Evolutionary conservation across 2,888 invertebrate genomes (phyloP).

Genomic region (Caenorhabditis imperialis): DNA sequence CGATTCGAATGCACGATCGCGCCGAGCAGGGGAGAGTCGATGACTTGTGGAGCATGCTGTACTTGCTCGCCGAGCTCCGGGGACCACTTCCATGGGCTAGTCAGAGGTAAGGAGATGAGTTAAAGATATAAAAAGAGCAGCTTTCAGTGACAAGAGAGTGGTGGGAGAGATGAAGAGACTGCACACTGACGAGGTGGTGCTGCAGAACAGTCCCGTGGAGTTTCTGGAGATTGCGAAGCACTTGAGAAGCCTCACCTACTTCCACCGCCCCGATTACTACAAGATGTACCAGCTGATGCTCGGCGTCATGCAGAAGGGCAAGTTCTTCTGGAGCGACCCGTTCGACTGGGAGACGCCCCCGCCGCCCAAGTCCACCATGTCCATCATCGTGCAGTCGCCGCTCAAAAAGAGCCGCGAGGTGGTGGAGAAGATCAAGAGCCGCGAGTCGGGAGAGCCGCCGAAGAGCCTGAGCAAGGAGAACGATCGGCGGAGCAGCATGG

Average conservation of each 20-base stretch:
- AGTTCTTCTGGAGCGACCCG: conserved; percentile 54
- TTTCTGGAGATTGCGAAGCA: conserved; percentile 63
- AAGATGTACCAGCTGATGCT: conserved; percentile 54
- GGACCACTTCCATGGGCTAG: conserved; percentile 67
- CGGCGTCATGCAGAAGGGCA: conserved; percentile 60
- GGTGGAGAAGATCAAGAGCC: conserved; percentile 15
- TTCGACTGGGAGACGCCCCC: conserved; percentile 47
- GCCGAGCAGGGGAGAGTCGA: conserved; percentile 72
- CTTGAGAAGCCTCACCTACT: conserved; percentile 62
- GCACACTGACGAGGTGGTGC: conserved; percentile 60
- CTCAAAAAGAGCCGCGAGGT: conserved; percentile 17
- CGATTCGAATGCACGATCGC: conserved; percentile 63
- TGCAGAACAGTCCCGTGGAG: conserved; percentile 64
- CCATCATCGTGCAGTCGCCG: conserved; percentile 18
- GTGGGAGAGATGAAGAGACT: conserved; percentile 61
- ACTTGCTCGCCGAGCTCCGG: conserved; percentile 69
- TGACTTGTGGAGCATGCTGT: conserved; percentile 71
- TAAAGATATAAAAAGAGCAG: no score
- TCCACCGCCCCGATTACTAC: conserved; percentile 63
- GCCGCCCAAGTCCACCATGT: conserved; percentile 1
- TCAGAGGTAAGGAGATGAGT: conserved; percentile 29
- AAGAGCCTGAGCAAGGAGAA: conserved; percentile 17
- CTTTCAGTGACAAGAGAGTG: conserved; percentile 63
- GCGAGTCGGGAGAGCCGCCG: conserved; percentile 23
- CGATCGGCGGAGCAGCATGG: conserved; percentile 5